These are phyloP conservation scores for Haliaeetus albicilla DNA, from an alignment of 2,797 vertebrate genomes.

Conservation along the genomic window DNA sequence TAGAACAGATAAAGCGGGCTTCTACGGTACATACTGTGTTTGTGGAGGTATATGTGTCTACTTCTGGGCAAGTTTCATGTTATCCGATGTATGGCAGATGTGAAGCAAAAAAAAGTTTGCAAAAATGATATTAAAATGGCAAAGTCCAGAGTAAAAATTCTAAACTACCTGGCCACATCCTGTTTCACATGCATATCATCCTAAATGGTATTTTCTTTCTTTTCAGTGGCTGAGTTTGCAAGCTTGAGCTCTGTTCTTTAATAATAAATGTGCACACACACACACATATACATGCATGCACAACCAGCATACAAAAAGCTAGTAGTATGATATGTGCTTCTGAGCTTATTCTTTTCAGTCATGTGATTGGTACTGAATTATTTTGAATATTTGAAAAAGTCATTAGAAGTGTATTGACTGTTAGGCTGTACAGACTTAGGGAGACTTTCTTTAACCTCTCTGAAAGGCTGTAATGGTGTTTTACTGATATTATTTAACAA, in stretches of 20 bases:
- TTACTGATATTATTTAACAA: not conserved
- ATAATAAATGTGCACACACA: too few relatives aligned
- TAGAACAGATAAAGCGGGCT: not conserved
- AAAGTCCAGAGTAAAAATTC: not conserved
- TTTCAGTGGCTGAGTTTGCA: not conserved
- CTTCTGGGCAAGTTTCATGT: not conserved
- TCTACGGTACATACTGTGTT: not conserved
- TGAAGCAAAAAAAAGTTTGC: not conserved
- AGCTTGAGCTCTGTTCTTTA: not conserved
- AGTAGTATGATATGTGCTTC: not conserved
- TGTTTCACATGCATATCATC: not conserved
- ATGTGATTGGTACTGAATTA: not conserved
- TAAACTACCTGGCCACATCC: not conserved
- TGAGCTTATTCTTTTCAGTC: not conserved
- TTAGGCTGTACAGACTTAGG: not conserved
- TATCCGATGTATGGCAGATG: not conserved
- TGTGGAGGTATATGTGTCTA: not conserved
- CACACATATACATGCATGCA: rapidly evolving
- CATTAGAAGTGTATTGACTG: not conserved
- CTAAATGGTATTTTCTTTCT: not conserved
- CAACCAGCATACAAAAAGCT: not conserved
- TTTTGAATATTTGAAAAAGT: not conserved
- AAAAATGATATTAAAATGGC: not conserved
- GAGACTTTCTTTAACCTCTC: not conserved
- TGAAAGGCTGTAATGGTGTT: not conserved